Percentiles rank a stretch among this genome's conserved stretches.
Evolutionary conservation across 1,140 invertebrate species (phyloP).

Genomic region (Whitmania pigra): DNA sequence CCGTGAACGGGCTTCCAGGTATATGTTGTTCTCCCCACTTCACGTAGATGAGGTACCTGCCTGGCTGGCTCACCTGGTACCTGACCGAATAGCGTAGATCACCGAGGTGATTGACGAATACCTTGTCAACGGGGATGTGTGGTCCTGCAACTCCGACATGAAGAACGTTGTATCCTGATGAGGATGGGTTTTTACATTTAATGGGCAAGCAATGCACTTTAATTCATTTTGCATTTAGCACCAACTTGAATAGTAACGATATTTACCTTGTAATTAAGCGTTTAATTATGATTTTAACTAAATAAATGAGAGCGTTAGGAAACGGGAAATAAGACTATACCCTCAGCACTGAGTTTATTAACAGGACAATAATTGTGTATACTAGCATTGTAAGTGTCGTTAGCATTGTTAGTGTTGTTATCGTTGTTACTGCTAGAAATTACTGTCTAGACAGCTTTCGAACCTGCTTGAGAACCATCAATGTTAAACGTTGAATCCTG

Average conservation of each 20-base stretch:
- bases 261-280: no score
- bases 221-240: no score
- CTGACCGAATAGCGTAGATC: constrained; percentile 36
- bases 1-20: constrained; percentile 32
- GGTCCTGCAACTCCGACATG: constrained; percentile 81
- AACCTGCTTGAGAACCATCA: constrained; percentile 75
- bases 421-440: no score
- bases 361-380: no score
- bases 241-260: background rate
- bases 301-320: no score
- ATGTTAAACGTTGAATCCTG: constrained; percentile 86
- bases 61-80: constrained; percentile 33
- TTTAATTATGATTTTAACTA: no score
- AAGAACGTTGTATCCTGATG: constrained; percentile 76
- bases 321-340: no score
- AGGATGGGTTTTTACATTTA: constrained; percentile 26
- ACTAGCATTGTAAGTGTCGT: no score
- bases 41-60: constrained; percentile 36
- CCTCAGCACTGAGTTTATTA: no score
- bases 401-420: background rate
- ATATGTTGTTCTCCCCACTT: constrained; percentile 35
- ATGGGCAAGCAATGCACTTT: no score
- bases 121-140: constrained; percentile 9
- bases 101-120: constrained; percentile 22
- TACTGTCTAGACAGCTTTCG: background rate